Conservation (phyloP, 1,140 invertebrate genomes). For the Drosophila melanica region DNA sequence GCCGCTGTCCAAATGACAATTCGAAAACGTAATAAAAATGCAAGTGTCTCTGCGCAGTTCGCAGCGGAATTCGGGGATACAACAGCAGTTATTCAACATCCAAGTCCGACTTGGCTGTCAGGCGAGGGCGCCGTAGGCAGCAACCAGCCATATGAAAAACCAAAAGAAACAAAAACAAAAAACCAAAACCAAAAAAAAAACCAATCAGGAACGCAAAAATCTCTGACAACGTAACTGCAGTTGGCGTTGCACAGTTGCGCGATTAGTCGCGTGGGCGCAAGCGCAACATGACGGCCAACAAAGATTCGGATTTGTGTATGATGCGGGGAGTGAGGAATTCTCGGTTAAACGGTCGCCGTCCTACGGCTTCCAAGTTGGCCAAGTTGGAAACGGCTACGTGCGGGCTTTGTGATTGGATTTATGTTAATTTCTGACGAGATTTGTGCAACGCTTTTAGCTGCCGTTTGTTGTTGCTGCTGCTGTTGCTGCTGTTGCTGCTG, state of each 20-base stretch:
- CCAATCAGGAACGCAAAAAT: constrained; percentile 74
- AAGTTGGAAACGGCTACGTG: constrained; percentile 44
- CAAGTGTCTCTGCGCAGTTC: constrained; percentile 49
- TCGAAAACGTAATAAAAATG: constrained; percentile 65
- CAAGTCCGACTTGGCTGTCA: constrained; percentile 66
- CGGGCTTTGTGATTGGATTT: constrained; percentile 80
- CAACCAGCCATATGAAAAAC: constrained; percentile 18
- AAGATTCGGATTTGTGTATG: constrained; percentile 60
- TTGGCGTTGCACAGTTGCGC: constrained; percentile 63
- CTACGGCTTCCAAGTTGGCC: constrained; percentile 64
- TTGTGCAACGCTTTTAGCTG: constrained; percentile 73
- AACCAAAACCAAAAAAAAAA: constrained; percentile 43
- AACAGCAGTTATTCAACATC: constrained; percentile 69
- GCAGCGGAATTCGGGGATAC: constrained; percentile 42
- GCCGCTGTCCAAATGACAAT: constrained; percentile 66
- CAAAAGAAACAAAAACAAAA: background rate
- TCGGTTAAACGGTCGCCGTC: constrained; percentile 63
- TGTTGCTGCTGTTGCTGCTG: constrained; percentile 39
- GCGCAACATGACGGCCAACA: constrained; percentile 79
- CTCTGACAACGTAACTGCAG: constrained; percentile 76
- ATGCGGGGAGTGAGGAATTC: constrained; percentile 13
- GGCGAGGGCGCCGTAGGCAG: constrained; percentile 70
- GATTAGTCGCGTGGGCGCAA: constrained; percentile 71
- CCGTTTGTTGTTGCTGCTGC: constrained; percentile 42
- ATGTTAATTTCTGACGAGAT: constrained; percentile 81